These are phyloP conservation scores for Clinocottus analis DNA, from an alignment of 2,113 vertebrate genomes.

Conservation along the genomic window DNA sequence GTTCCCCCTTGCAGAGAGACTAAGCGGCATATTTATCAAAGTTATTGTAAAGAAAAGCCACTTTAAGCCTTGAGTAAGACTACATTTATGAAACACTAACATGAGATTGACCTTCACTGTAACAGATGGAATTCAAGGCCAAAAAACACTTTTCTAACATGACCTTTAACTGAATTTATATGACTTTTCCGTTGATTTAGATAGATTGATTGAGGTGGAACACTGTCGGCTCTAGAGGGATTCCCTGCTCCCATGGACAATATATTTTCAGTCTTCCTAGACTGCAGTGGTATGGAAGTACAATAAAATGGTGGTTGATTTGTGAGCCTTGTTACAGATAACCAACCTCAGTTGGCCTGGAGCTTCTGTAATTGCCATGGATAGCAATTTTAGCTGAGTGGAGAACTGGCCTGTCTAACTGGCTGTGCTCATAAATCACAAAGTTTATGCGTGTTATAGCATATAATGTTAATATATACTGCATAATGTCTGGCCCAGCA, in stretches of 20 bases:
- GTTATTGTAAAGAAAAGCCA: constrained; percentile 34
- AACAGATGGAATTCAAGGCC: neutral
- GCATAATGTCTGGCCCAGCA: neutral
- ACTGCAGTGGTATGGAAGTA: neutral
- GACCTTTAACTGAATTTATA: neutral
- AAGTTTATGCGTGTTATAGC: neutral
- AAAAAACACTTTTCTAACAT: neutral
- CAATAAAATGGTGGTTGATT: constrained; percentile 40
- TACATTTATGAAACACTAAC: constrained; percentile 28
- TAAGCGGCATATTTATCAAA: neutral
- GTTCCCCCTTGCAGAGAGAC: constrained; percentile 5
- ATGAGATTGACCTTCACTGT: constrained; percentile 13
- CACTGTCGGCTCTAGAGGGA: neutral
- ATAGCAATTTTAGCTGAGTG: constrained; percentile 37
- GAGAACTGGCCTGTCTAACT: constrained; percentile 16
- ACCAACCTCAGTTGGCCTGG: neutral
- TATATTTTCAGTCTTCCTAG: neutral
- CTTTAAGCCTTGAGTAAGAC: constrained; percentile 7
- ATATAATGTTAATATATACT: neutral
- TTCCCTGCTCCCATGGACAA: neutral
- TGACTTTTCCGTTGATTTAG: neutral
- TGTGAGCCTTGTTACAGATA: constrained; percentile 35
- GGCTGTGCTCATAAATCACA: constrained; percentile 32
- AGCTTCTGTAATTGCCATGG: constrained; percentile 19
- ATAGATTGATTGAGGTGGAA: neutral